Evolutionary conservation across 2,797 vertebrate species (phyloP), one percentile per base, ranked within the genome.

Genomic region (Echeneis naucrates): DNA sequence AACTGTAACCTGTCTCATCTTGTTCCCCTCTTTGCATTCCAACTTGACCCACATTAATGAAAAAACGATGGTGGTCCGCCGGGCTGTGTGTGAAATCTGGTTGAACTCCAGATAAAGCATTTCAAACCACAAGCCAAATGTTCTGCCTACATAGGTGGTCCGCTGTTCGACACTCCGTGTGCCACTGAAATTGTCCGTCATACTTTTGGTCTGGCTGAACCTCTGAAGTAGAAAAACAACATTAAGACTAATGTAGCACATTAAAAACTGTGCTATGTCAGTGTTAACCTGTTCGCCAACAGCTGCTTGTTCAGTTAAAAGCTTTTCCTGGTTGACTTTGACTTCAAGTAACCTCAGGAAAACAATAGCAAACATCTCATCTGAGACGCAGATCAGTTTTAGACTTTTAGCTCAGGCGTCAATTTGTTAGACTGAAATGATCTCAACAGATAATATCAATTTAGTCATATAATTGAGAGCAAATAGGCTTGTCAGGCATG

Each of bases 141-240:
- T 75, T 84, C 88, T 72, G 63, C 62, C 91, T 89, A 54, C 85
- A 68, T 90, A 82, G 94, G 92, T 95, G 94, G 94, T 93, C 93
- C 80, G 70, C 64, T 55, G 77, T 80, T 84, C 56, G 30, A 48
- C 11, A 57, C 68, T 69, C 58, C 47, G 47, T 67, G 33, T 82
- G 68, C 48, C 72, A 82, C 81, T 81, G 61, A 67, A 58, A 72
- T 60, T 80, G 78, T 88, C 80, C 75, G 61, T 86, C 61, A 86
- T 84, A 72, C 58, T 71, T 89, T 84, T 78, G 85, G 81, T 89
- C 77, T 84, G 83, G 82, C 83, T 80, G 38, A 84, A 73, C 33
- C 71, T 78, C 81, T 68, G 32, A 70, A 75, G 75, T 75, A 78
- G 72, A 74, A 88, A 87, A 88, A 86, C 81, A 85, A 82, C 67